phyloP scores from a whole-genome alignment of 2,797 vertebrate genomes.

The Amblyopsis hoosieri region DNA sequence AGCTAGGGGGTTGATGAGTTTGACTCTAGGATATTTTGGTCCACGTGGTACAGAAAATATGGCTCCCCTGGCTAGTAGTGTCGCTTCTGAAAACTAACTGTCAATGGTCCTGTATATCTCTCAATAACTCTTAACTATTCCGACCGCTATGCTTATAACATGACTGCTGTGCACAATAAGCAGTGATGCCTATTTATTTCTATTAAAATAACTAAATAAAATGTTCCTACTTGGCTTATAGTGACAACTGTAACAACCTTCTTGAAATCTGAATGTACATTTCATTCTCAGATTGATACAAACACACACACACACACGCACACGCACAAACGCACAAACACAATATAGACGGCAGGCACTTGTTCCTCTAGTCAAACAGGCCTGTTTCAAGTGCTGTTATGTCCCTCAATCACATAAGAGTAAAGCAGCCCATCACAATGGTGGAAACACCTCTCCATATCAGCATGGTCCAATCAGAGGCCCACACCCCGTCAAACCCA shows the following conservation, averaged over 20 bases:
- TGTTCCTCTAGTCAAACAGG: slow-evolving; percentile 65
- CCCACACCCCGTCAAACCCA: background rate
- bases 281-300: slow-evolving; percentile 47
- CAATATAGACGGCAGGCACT: slow-evolving; percentile 69
- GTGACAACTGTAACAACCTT: slow-evolving; percentile 32
- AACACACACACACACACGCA: slow-evolving; percentile 32
- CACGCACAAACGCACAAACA: slow-evolving; percentile 48
- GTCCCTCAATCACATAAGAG: slow-evolving; percentile 53
- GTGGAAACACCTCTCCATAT: slow-evolving; percentile 31
- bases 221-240: slow-evolving; percentile 38
- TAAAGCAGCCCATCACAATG: slow-evolving; percentile 47
- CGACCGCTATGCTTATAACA: slow-evolving; percentile 39
- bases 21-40: slow-evolving; percentile 25
- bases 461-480: slow-evolving; percentile 34
- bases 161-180: slow-evolving; percentile 62
- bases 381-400: slow-evolving; percentile 73
- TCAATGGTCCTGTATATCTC: slow-evolving; percentile 40
- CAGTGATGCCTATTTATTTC: slow-evolving; percentile 44
- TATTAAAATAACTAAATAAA: slow-evolving; percentile 9
- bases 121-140: slow-evolving; percentile 52
- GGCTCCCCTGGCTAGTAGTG: slow-evolving; percentile 42
- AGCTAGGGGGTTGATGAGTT: slow-evolving; percentile 57
- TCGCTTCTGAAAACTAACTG: slow-evolving; percentile 24
- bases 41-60: slow-evolving; percentile 32
- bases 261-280: slow-evolving; percentile 48